A percentile compares a stretch with the other conserved stretches of the same genome.
Conservation (phyloP, 2,113 vertebrate species). For the Macaca nemestrina region DNA sequence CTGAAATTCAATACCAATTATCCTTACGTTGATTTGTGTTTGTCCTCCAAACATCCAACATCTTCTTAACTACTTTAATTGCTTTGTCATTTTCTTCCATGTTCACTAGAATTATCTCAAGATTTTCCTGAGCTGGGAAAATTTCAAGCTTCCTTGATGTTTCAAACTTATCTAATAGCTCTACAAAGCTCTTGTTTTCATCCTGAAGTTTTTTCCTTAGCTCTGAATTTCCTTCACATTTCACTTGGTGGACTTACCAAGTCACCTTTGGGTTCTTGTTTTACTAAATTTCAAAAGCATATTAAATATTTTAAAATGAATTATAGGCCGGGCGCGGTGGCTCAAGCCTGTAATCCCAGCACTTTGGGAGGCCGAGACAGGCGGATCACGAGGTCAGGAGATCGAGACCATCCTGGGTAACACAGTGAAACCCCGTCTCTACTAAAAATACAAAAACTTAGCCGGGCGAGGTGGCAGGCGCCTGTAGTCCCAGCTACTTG, state of each 20-base stretch:
- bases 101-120: background rate
- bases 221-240: background rate
- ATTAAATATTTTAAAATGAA: background rate
- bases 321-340: too few relatives aligned
- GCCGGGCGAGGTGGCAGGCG: too few relatives aligned
- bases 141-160: background rate
- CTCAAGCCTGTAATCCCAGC: too few relatives aligned
- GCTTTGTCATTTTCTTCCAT: background rate
- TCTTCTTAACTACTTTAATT: background rate
- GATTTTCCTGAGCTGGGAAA: background rate
- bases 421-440: too few relatives aligned
- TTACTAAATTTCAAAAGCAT: background rate
- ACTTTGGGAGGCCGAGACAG: too few relatives aligned
- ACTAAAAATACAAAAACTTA: too few relatives aligned
- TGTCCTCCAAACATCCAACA: background rate
- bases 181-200: background rate
- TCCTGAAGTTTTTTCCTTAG: background rate
- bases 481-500: too few relatives aligned
- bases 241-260: background rate
- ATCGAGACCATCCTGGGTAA: too few relatives aligned
- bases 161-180: background rate
- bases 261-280: slow-evolving; percentile 1
- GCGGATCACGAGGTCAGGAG: too few relatives aligned
- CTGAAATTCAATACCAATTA: background rate
- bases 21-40: background rate